Evolutionary conservation across 2,113 vertebrate genomes (phyloP), one percentile per base, ranked within the genome.

Genomic region (Urocitellus parryii): DNA sequence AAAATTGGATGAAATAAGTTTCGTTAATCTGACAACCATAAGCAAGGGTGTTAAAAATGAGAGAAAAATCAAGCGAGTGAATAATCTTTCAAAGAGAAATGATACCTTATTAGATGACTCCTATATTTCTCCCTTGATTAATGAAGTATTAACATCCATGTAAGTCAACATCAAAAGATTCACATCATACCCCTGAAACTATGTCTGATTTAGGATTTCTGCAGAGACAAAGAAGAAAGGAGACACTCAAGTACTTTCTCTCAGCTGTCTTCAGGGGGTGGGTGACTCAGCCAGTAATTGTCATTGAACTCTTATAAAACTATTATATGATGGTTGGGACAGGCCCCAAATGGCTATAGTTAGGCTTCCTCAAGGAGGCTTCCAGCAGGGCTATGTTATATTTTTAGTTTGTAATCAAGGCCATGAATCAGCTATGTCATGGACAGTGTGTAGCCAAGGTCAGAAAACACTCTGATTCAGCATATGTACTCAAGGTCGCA

Each of bases 1-100:
- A 84, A 83, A 73, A 84, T 5, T 48, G 53, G 32, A 45, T 63
- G 53, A 78, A 79, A 25, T 37, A 34, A 42, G 68, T 68, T 94
- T 94, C 77, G 58, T 39, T 94, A 73, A 85, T 37, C 67, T 74
- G 45, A 73, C 29, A 94, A 76, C 27, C 14, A 74, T 42, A 32
- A 81, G n/a, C 24, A 65, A 73, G 68, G 53, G 34, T 10, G 9
- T 63, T 27, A 27, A 8, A 84, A 37, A 65, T 45, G 9, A 90
- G 29, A 83, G n/a, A 96, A 34, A 93, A 67, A 90, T 48, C 80
- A 86, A 86, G 67, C 25, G 34, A 56, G 20, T 58, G 80, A 90
- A 48, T 89, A 56, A 74, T 86, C 67, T 73, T 90, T 74, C 27
- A 65, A 80, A 25, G 25, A 90, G 65, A 68, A 87, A 18, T 65